phyloP scores from a whole-genome alignment of 2,113 vertebrate genomes.

The Ptyas mucosa region DNA sequence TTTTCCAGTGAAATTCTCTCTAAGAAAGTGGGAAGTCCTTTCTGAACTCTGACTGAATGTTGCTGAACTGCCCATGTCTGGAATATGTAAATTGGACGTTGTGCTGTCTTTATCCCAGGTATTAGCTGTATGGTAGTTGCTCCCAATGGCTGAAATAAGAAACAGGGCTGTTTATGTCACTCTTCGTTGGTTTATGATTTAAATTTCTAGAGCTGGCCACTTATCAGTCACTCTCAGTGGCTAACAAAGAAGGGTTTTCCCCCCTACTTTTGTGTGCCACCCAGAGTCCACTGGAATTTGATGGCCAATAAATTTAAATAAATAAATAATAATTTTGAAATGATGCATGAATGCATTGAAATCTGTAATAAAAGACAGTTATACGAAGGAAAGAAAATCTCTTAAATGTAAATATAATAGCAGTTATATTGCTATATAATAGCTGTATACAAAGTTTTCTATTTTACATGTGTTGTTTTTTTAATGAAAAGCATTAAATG shows the following conservation, averaged over 20 bases:
- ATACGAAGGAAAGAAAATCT: neutral
- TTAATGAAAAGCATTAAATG: neutral
- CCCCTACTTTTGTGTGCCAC: neutral
- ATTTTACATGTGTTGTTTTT: neutral
- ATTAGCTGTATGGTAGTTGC: neutral
- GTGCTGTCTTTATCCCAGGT: slow-evolving; percentile 25
- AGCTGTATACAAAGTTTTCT: neutral
- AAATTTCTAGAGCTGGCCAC: neutral
- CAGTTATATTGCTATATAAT: no score
- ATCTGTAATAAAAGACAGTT: neutral
- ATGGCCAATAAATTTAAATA: neutral
- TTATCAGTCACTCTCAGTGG: neutral
- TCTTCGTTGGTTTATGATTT: neutral
- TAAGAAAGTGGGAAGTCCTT: slow-evolving; percentile 49
- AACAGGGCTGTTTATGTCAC: neutral
- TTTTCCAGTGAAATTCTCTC: neutral
- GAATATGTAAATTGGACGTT: slow-evolving; percentile 47
- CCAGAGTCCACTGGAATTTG: neutral
- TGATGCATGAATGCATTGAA: neutral
- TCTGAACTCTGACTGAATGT: slow-evolving; percentile 57
- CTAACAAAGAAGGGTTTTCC: neutral
- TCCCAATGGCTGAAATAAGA: slow-evolving; percentile 45
- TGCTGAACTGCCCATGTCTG: slow-evolving; percentile 64
- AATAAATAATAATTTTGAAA: neutral
- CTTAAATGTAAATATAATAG: neutral